Evolutionary conservation across 2,113 vertebrate species (phyloP).

Genomic region (Azemiops feae): DNA sequence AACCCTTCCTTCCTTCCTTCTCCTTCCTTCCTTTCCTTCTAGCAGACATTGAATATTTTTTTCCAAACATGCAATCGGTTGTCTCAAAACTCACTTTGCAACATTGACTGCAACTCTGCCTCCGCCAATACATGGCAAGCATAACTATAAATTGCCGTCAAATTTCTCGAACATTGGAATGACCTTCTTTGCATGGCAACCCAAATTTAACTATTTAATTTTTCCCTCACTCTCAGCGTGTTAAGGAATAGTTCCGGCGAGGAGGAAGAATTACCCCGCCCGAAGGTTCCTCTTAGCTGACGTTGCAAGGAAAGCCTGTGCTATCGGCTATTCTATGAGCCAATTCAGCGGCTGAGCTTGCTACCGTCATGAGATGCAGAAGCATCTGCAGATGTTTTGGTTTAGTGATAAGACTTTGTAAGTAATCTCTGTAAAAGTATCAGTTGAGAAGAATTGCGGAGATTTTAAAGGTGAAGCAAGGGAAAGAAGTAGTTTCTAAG

Average conservation of each 20-base stretch:
- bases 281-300: slow-evolving; percentile 54
- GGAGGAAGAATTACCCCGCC: background rate
- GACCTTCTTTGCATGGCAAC: slow-evolving; percentile 40
- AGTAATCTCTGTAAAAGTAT: slow-evolving; percentile 33
- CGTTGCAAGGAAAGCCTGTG: slow-evolving; percentile 49
- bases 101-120: background rate
- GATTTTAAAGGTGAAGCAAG: background rate
- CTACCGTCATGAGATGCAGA: slow-evolving; percentile 23
- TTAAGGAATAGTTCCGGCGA: slow-evolving; percentile 1
- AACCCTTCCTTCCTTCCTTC: background rate
- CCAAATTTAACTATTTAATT: rapidly evolving
- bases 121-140: background rate
- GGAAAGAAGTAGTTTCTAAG: background rate
- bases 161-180: background rate
- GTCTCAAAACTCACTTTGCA: background rate
- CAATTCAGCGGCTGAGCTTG: background rate
- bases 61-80: background rate
- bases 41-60: background rate
- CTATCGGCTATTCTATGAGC: slow-evolving; percentile 34
- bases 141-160: background rate
- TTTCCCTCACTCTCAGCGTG: background rate
- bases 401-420: slow-evolving; percentile 40
- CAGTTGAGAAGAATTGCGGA: background rate
- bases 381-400: slow-evolving; percentile 24
- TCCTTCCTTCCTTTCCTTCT: background rate